These are phyloP conservation scores for Psilopogon haemacephalus DNA, from an alignment of 2,113 vertebrate species.

Conservation along the genomic window DNA sequence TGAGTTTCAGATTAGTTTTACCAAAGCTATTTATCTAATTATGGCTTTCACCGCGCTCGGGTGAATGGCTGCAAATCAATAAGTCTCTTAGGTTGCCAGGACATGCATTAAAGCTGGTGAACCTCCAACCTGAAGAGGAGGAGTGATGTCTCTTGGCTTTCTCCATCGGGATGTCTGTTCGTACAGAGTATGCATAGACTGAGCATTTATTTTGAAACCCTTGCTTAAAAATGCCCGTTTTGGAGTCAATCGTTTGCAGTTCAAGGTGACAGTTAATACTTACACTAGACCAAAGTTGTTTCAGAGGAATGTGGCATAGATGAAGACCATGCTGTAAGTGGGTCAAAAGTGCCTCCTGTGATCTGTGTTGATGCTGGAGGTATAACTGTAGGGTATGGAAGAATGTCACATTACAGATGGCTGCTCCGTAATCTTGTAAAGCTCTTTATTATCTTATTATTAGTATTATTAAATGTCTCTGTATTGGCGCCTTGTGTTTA, in stretches of 20 bases:
- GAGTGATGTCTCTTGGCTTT: background rate
- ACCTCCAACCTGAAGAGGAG: background rate
- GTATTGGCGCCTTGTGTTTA: background rate
- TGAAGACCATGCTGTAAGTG: background rate
- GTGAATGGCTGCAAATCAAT: conserved; percentile 42
- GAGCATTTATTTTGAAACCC: background rate
- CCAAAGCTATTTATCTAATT: conserved; percentile 60
- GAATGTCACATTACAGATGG: conserved; percentile 25
- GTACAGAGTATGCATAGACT: background rate
- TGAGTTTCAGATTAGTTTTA: conserved; percentile 56
- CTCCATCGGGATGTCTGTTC: background rate
- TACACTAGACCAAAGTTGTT: background rate
- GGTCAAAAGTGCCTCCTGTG: background rate
- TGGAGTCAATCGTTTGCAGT: background rate
- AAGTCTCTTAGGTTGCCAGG: conserved; percentile 46
- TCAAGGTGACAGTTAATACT: background rate
- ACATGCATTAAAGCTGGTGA: conserved; percentile 32
- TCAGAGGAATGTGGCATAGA: background rate
- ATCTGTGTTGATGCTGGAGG: background rate
- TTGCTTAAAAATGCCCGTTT: background rate
- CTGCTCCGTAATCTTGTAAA: conserved; percentile 41
- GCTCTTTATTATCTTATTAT: no score
- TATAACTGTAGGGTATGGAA: background rate
- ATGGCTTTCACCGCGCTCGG: conserved; percentile 43
- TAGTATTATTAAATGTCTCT: no score